Conservation (phyloP, 2,797 vertebrate genomes). For the Silurus lanzhouensis region DNA sequence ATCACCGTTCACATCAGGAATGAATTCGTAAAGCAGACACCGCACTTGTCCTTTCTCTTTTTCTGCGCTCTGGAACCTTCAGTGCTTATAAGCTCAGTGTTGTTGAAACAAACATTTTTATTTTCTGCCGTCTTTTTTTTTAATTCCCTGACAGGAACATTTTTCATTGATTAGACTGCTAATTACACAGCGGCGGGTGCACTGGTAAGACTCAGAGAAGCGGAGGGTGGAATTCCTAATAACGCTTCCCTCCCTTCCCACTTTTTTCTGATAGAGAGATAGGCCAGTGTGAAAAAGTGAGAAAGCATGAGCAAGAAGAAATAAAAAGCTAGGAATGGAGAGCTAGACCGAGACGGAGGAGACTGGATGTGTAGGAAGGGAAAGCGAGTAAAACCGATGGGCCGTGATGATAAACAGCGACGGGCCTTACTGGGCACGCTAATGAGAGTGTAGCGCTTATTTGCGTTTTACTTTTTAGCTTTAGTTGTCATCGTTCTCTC, state of each 20-base stretch:
- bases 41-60: not conserved
- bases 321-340: not conserved
- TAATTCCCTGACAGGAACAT: slow-evolving; percentile 38
- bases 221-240: slow-evolving; percentile 47
- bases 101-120: not conserved
- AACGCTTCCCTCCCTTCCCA: not conserved
- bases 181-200: slow-evolving; percentile 53
- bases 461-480: not conserved
- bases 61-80: not conserved
- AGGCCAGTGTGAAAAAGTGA: not conserved
- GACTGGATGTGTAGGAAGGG: slow-evolving; percentile 22
- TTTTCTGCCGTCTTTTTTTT: not conserved
- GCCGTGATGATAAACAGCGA: slow-evolving; percentile 32
- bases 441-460: not conserved
- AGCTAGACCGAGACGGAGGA: not conserved
- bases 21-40: not conserved
- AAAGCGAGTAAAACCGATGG: not conserved
- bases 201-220: slow-evolving; percentile 50
- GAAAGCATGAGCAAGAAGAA: not conserved
- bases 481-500: not conserved
- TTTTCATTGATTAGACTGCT: slow-evolving; percentile 60
- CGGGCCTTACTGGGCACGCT: slow-evolving; percentile 34
- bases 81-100: not conserved
- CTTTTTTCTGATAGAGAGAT: not conserved
- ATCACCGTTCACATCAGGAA: not conserved